phyloP scores from a whole-genome alignment of 2,888 invertebrate genomes.

The Drosophila mulleri region DNA sequence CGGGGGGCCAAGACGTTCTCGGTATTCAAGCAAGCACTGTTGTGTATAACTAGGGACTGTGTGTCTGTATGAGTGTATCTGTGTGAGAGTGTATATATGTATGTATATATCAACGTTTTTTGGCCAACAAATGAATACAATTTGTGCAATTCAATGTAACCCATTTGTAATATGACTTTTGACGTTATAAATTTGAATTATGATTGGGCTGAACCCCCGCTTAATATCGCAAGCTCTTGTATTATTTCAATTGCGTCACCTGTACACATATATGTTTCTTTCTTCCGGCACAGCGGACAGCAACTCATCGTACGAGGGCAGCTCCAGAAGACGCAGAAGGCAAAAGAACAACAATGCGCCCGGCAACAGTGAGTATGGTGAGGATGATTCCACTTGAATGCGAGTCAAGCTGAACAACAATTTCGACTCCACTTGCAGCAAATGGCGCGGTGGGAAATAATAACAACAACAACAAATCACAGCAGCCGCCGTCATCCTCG shows the following conservation, averaged over 20 bases:
- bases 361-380: slow-evolving; percentile 84
- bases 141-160: slow-evolving; percentile 19
- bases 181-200: slow-evolving; percentile 21
- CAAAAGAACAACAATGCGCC: slow-evolving; percentile 83
- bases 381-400: not conserved
- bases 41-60: slow-evolving; percentile 1
- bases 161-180: slow-evolving; percentile 9
- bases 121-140: slow-evolving; percentile 3
- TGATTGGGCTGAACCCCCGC: slow-evolving; percentile 7
- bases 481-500: slow-evolving; percentile 37
- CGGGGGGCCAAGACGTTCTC: slow-evolving; percentile 4
- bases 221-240: slow-evolving; percentile 18
- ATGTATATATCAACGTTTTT: not conserved
- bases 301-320: slow-evolving; percentile 85
- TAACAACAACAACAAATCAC: slow-evolving; percentile 82
- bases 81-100: not conserved
- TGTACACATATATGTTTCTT: slow-evolving; percentile 15
- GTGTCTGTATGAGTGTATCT: slow-evolving; percentile 7
- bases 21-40: slow-evolving; percentile 2
- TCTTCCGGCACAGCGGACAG: slow-evolving; percentile 82
- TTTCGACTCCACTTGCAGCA: slow-evolving; percentile 56
- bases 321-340: slow-evolving; percentile 84
- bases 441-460: slow-evolving; percentile 84
- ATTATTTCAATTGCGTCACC: slow-evolving; percentile 23
- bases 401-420: slow-evolving; percentile 6